A percentile compares a stretch with the other conserved stretches of the same genome.
phyloP scores from a whole-genome alignment of 2,113 vertebrate species.

The Tupaia chinensis region DNA sequence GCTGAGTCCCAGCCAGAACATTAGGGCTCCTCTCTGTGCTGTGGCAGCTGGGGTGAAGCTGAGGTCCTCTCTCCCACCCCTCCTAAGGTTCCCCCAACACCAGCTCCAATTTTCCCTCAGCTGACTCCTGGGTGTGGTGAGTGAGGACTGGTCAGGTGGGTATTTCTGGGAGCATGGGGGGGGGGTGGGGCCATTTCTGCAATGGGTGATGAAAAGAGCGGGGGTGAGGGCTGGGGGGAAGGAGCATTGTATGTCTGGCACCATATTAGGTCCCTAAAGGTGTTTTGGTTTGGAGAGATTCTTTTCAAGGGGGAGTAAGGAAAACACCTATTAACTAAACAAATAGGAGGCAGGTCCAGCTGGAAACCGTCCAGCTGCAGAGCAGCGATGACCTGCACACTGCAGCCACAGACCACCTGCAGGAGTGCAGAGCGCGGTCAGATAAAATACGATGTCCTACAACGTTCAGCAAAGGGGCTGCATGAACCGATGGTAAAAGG shows the following conservation, averaged over 20 bases:
- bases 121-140: background rate
- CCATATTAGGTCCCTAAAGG: background rate
- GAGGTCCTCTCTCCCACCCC: background rate
- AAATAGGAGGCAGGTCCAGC: background rate
- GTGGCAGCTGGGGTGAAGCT: background rate
- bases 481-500: background rate
- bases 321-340: background rate
- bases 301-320: background rate
- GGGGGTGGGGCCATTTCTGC: background rate
- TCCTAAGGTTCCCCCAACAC: background rate
- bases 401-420: background rate
- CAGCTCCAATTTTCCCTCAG: background rate
- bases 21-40: background rate
- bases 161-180: background rate
- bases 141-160: background rate
- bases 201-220: background rate
- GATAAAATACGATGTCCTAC: background rate
- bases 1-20: background rate
- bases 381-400: background rate
- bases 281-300: constrained; percentile 45
- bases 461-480: background rate
- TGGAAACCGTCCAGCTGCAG: background rate
- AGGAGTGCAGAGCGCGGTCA: background rate
- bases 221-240: background rate
- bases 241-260: background rate